Evolutionary conservation across 2,888 invertebrate species (phyloP).

Genomic region (Hipparchia sbordonii): DNA sequence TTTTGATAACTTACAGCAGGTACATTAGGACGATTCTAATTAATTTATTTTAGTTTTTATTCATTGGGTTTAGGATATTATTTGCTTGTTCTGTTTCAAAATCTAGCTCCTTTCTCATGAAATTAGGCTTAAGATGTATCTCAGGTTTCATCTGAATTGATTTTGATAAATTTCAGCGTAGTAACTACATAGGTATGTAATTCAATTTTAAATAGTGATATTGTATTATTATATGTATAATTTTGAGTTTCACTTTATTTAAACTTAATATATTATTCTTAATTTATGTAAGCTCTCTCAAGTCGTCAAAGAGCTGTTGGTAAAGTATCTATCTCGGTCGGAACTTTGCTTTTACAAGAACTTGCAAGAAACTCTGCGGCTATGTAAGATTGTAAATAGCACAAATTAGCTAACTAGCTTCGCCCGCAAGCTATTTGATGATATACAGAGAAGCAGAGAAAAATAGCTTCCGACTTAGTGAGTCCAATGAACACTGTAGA

Average conservation of each 20-base stretch:
- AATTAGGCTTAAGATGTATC: no score
- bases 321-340: background rate
- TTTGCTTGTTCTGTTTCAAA: no score
- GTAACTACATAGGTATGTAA: background rate
- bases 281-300: background rate
- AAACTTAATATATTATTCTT: background rate
- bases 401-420: constrained; percentile 5
- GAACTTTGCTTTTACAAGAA: constrained; percentile 1
- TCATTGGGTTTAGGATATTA: no score
- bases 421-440: background rate
- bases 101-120: no score
- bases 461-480: background rate
- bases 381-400: background rate
- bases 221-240: no score
- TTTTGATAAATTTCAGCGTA: no score
- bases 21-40: background rate
- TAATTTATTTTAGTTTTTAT: no score
- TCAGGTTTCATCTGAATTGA: no score
- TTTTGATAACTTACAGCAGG: background rate
- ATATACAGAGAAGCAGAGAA: background rate
- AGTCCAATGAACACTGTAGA: no score
- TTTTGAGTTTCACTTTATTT: no score
- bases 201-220: background rate
- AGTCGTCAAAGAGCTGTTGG: background rate
- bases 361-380: background rate